phyloP scores from a whole-genome alignment of 64 coral and sea anemone genomes.

The Platygyra sinensis region DNA sequence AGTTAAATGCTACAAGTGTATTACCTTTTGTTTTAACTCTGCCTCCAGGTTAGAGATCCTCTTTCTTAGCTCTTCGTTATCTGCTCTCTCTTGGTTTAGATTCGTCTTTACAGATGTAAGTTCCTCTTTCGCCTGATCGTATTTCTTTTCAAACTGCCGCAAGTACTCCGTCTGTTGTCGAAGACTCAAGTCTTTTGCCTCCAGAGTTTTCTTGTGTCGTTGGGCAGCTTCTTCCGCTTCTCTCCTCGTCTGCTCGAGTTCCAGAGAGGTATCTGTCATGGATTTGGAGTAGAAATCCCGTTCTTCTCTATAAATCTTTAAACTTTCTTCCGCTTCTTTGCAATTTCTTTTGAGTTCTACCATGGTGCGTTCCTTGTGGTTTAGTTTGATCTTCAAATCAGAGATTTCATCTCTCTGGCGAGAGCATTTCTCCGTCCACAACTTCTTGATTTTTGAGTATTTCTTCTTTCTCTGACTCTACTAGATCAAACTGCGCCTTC shows the following conservation, averaged over 20 bases:
- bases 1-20: neutral
- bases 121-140: constrained; percentile 64
- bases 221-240: constrained; percentile 43
- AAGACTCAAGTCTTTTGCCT: constrained; percentile 59
- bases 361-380: constrained; percentile 13
- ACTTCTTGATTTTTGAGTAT: constrained; percentile 67
- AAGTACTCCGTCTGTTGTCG: constrained; percentile 60
- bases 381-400: constrained; percentile 60
- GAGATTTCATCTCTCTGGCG: constrained; percentile 51
- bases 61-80: constrained; percentile 31
- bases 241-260: constrained; percentile 49
- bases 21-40: constrained; percentile 27
- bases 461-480: constrained; percentile 68
- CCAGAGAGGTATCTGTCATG: constrained; percentile 50
- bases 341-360: constrained; percentile 5
- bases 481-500: constrained; percentile 70
- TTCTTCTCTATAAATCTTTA: constrained; percentile 48
- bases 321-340: constrained; percentile 35
- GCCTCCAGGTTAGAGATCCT: constrained; percentile 3
- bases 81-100: constrained; percentile 30
- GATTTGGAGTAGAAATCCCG: constrained; percentile 61
- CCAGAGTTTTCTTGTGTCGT: constrained; percentile 56
- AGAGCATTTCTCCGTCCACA: constrained; percentile 44
- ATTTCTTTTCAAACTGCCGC: constrained; percentile 67
- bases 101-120: constrained; percentile 14